Conservation (phyloP, 2,113 vertebrate species). For the Erythrolamprus reginae region DNA sequence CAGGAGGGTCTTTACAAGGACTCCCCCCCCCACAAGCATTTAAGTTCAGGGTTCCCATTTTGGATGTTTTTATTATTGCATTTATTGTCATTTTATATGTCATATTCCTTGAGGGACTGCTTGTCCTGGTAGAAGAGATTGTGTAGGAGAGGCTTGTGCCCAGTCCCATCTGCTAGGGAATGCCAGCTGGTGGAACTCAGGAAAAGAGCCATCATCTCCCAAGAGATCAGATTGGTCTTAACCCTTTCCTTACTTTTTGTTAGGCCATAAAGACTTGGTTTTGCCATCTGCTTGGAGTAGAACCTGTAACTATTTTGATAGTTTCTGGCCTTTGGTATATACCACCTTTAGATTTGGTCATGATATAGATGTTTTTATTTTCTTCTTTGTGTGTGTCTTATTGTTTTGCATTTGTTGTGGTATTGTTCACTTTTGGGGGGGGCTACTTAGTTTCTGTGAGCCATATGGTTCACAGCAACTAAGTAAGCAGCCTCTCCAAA, state of each 20-base stretch:
- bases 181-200: not conserved
- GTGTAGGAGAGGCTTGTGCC: not conserved
- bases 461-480: not conserved
- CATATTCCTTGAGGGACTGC: not conserved
- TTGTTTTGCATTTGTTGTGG: not conserved
- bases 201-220: not conserved
- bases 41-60: not conserved
- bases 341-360: not conserved
- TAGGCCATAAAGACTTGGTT: not conserved
- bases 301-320: not conserved
- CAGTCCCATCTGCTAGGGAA: not conserved
- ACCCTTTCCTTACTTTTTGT: not conserved
- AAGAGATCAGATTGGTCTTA: not conserved
- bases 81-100: not conserved
- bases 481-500: not conserved
- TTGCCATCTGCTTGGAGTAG: not conserved
- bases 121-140: not conserved
- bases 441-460: not conserved
- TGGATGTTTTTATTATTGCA: not conserved
- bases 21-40: not conserved
- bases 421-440: not conserved
- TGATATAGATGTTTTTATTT: not conserved
- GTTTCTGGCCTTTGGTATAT: not conserved
- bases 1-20: too few relatives aligned
- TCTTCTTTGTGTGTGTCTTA: not conserved